Percentiles rank a stretch among this genome's conserved stretches.
These are phyloP conservation scores for Pelecanus crispus DNA, from an alignment of 2,113 vertebrate genomes.

Conservation along the genomic window DNA sequence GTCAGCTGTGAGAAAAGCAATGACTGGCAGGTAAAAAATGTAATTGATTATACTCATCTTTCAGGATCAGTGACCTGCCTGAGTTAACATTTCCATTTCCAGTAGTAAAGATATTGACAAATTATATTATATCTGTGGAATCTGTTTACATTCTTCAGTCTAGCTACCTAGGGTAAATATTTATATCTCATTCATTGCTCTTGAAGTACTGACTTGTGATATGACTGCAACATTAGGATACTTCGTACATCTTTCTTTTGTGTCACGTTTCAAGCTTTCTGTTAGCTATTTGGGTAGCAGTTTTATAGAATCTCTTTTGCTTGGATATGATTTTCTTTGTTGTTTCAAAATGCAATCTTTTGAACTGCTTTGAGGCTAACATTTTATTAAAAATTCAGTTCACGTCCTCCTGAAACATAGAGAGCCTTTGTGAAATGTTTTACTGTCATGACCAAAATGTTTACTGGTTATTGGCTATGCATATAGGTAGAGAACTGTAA, in stretches of 20 bases:
- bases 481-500: not conserved
- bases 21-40: constrained; percentile 12
- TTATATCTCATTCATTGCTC: not conserved
- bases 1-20: not conserved
- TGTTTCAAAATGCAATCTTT: not conserved
- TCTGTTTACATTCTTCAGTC: constrained; percentile 20
- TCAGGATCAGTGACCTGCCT: constrained; percentile 1
- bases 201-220: not conserved
- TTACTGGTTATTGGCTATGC: not conserved
- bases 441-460: not conserved
- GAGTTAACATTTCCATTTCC: constrained; percentile 41
- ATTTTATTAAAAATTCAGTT: constrained; percentile 21
- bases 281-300: not conserved
- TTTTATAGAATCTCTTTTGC: not conserved
- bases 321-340: not conserved
- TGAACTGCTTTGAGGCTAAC: constrained; percentile 6
- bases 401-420: not conserved
- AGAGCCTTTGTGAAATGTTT: not conserved
- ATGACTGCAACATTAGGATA: not conserved
- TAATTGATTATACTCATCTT: constrained; percentile 32
- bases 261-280: not conserved
- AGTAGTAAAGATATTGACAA: constrained; percentile 38
- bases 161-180: constrained; percentile 33
- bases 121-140: not conserved
- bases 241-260: not conserved